A percentile compares a stretch with the other conserved stretches of the same genome.
Evolutionary conservation across 2,113 vertebrate genomes (phyloP).

Genomic region (Cavia porcellus): DNA sequence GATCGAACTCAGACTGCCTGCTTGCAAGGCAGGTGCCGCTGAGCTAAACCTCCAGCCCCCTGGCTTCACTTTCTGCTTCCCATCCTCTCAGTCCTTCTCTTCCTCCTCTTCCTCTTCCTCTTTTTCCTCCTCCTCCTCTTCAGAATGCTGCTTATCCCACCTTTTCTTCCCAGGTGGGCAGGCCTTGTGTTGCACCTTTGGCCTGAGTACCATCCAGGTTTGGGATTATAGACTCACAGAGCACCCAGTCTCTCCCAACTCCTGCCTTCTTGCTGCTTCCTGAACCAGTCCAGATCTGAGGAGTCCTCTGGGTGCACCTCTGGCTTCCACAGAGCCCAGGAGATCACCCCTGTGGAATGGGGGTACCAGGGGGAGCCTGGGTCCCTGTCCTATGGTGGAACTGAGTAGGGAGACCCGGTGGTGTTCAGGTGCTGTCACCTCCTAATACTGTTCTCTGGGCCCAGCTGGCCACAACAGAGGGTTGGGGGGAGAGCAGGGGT

Average conservation of each 20-base stretch:
- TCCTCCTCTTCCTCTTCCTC: too few relatives aligned
- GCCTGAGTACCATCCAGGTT: neutral
- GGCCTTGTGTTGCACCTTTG: neutral
- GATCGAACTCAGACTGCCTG: too few relatives aligned
- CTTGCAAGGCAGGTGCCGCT: too few relatives aligned
- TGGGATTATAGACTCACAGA: neutral
- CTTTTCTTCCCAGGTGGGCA: neutral
- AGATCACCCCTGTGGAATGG: accelerated
- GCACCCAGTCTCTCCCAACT: neutral
- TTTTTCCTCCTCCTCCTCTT: neutral
- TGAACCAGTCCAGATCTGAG: neutral
- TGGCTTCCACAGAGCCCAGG: neutral
- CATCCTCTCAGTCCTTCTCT: neutral
- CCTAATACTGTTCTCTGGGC: neutral
- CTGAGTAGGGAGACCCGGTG: neutral
- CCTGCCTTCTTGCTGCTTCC: neutral
- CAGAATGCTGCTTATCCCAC: neutral
- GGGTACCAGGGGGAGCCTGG: neutral
- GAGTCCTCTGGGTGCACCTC: neutral
- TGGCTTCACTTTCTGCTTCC: neutral
- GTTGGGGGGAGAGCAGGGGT: neutral
- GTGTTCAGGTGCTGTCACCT: neutral
- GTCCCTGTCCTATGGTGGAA: neutral
- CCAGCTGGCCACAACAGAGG: accelerated
- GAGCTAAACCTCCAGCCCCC: too few relatives aligned